Evolutionary conservation across 2,888 invertebrate species (phyloP), one percentile per base, ranked within the genome.

Genomic region (Microdon myrmicae): DNA sequence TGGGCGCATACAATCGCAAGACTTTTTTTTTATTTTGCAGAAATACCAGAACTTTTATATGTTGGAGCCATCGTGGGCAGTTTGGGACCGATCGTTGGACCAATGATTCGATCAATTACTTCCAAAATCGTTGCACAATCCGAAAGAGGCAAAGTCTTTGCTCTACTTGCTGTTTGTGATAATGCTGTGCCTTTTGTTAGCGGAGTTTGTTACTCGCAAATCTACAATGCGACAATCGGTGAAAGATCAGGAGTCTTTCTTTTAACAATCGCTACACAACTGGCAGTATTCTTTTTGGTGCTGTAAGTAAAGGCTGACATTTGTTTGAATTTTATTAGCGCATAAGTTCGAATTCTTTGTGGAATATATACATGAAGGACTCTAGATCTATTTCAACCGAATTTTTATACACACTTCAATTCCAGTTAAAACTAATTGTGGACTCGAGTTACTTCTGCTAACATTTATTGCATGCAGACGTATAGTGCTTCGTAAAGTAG

Each of bases 141-240:
- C 23, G 92, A 92, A 73, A 83, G 90, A 80, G 92, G 92, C 83
- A 90, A 90, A 74, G 86, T 89, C 1, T 90, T 90, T 73, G 88
- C 91, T 0, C 82, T 92, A 61, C 80, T 92, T 4, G 86, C 90
- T 0, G 90, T 90, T 1, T 90, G 90, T 75, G 91, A 92, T 73
- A 91, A 90, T 73, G 89, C 90, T 0, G 87, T 90, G 25, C 90
- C 89, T 0, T 82, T 92, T 71, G 82, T 91, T 51, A 90, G 90
- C 3, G 87, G 90, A 0, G 82, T 87, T 2, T 79, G 89, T 26
- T 92, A 91, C 74, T 84, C 87, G 9, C 88, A 90, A 74, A 79
- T 76, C 14, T 92, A 90, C 77, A 86, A 86, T 60, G 85, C 85
- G 0, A 88, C 90, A 0, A 81, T 90, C 10, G 73, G 83, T 37